Percentiles rank a stretch among this genome's conserved stretches.
phyloP scores from a whole-genome alignment of 2,888 invertebrate species.

The Acrobasis consociella region DNA sequence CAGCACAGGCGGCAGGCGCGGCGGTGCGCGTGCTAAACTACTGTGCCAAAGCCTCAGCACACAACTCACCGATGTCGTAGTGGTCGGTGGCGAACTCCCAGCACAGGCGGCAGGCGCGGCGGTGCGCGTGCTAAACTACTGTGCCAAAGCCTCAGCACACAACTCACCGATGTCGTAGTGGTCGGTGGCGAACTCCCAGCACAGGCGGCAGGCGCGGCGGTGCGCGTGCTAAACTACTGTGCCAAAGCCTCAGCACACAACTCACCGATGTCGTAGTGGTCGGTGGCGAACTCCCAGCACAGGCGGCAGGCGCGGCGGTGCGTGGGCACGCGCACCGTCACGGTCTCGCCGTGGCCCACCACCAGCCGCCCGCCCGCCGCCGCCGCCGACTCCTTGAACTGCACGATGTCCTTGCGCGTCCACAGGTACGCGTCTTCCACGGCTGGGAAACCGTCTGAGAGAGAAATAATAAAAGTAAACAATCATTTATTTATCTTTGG shows the following conservation, averaged over 20 bases:
- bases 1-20: conserved; percentile 97
- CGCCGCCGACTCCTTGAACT: conserved; percentile 94
- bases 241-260: not conserved
- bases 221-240: too few species aligned
- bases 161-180: conserved; percentile 95
- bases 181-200: conserved; percentile 99
- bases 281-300: conserved; percentile 99
- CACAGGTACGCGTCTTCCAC: conserved; percentile 95
- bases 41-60: too few species aligned
- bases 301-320: conserved; percentile 95
- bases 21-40: conserved; percentile 97
- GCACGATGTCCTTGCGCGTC: conserved; percentile 93
- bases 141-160: too few species aligned
- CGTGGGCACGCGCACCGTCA: conserved; percentile 98
- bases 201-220: conserved; percentile 94
- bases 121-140: conserved; percentile 98
- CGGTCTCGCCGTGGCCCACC: conserved; percentile 98
- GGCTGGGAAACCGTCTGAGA: conserved; percentile 60
- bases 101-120: conserved; percentile 95
- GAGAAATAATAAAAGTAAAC: too few species aligned
- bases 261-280: conserved; percentile 95
- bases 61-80: conserved; percentile 95
- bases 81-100: conserved; percentile 99
- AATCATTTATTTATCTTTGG: too few species aligned
- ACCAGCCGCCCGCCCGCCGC: conserved; percentile 94